phyloP scores from a whole-genome alignment of 1,140 invertebrate species.

The Thaumetopoea pityocampa region DNA sequence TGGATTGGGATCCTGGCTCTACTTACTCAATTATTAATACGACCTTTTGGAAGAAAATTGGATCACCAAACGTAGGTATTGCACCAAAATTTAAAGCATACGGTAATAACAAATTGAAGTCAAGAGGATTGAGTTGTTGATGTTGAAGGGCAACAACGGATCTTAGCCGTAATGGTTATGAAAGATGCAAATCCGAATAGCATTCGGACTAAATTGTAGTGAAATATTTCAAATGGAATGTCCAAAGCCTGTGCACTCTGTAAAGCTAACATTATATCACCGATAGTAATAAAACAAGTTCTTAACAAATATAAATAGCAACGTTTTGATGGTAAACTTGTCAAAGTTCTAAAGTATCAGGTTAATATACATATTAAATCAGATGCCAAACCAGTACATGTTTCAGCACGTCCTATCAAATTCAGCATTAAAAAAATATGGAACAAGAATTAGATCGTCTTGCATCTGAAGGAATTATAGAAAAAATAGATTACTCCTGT shows the following conservation, averaged over 20 bases:
- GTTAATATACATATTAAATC: conserved; percentile 8
- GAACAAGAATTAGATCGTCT: conserved; percentile 8
- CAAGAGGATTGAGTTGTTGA: conserved; percentile 10
- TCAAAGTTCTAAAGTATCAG: conserved; percentile 7
- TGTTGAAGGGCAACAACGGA: conserved; percentile 2
- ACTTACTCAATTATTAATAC: conserved; percentile 14
- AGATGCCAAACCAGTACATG: conserved; percentile 1
- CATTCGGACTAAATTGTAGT: conserved; percentile 11
- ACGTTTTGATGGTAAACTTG: conserved; percentile 7
- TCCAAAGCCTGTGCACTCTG: conserved; percentile 9
- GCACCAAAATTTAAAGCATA: conserved; percentile 12
- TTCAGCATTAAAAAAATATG: conserved; percentile 8
- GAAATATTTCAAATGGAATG: conserved; percentile 12
- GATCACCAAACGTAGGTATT: conserved; percentile 1
- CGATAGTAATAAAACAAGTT: neutral
- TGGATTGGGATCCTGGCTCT: conserved; percentile 14
- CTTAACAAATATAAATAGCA: conserved; percentile 1
- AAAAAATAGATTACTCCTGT: conserved; percentile 12
- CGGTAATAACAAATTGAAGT: conserved; percentile 8
- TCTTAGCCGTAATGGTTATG: conserved; percentile 10
- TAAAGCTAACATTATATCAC: conserved; percentile 1
- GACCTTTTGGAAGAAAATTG: conserved; percentile 8
- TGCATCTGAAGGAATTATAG: conserved; percentile 6
- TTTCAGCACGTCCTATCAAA: conserved; percentile 6
- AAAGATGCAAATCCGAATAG: conserved; percentile 11